phyloP scores from a whole-genome alignment of 2,888 invertebrate genomes.

The Alcis repandata region DNA sequence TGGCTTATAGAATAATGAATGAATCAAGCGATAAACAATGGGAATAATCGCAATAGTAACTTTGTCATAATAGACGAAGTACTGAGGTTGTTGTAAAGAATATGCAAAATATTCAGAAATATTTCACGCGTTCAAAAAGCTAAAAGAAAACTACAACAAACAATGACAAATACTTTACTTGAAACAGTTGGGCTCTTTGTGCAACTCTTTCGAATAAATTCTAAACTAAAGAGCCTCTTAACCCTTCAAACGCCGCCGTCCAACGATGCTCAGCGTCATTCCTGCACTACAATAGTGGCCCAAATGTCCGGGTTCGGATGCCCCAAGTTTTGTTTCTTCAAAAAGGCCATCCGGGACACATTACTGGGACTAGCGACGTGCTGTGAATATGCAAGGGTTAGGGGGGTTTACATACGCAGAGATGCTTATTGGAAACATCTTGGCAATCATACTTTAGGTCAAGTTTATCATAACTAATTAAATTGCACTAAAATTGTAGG shows the following conservation, averaged over 20 bases:
- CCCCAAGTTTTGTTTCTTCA: constrained; percentile 68
- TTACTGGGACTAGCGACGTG: constrained; percentile 66
- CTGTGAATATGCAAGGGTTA: constrained; percentile 52
- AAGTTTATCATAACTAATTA: too few species aligned
- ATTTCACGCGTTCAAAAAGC: background rate
- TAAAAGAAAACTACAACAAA: background rate
- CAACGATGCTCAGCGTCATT: constrained; percentile 35
- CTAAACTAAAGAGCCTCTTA: constrained; percentile 30
- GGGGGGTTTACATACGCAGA: too few species aligned
- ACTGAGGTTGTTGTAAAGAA: background rate
- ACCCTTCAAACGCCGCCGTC: constrained; percentile 10
- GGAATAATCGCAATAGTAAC: background rate
- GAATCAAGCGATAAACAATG: too few species aligned
- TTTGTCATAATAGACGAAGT: background rate
- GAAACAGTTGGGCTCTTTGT: constrained; percentile 3
- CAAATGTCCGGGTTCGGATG: constrained; percentile 40
- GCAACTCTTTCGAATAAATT: constrained; percentile 23
- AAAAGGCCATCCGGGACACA: constrained; percentile 65
- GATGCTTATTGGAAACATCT: background rate
- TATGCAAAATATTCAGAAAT: background rate
- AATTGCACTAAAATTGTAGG: too few species aligned
- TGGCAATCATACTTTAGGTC: background rate
- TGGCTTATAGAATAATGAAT: too few species aligned
- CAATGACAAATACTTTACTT: background rate
- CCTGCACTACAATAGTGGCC: constrained; percentile 42